Conservation (phyloP, 2,888 invertebrate genomes). For the Saturnia pavonia region DNA sequence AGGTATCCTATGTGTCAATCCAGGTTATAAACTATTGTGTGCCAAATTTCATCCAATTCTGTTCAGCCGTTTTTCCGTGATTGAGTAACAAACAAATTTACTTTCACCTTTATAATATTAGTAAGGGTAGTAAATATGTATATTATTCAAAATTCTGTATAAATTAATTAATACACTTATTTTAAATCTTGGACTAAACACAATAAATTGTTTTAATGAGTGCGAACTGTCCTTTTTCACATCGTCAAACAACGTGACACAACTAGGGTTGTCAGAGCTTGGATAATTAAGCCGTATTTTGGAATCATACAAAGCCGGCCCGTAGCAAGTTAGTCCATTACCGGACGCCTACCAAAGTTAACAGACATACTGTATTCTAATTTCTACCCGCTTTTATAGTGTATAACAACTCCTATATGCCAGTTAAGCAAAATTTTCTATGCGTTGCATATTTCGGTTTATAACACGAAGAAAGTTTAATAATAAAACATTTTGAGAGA, state of each 20-base stretch:
- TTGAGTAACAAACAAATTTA: too few relatives aligned
- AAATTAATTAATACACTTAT: background rate
- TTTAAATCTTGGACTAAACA: background rate
- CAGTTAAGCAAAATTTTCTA: background rate
- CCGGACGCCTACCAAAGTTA: slow-evolving; percentile 37
- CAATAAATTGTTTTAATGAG: slow-evolving; percentile 24
- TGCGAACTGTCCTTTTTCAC: slow-evolving; percentile 42
- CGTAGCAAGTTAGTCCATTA: slow-evolving; percentile 59
- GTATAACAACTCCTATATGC: background rate
- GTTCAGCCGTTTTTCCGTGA: too few relatives aligned
- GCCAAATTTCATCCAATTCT: too few relatives aligned
- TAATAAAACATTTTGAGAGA: background rate
- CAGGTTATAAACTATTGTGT: too few relatives aligned
- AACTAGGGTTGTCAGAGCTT: slow-evolving; percentile 43
- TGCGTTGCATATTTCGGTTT: background rate
- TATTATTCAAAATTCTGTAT: too few relatives aligned
- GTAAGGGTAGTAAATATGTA: too few relatives aligned
- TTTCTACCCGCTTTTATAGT: slow-evolving; percentile 14
- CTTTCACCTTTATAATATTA: too few relatives aligned
- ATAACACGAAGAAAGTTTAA: background rate
- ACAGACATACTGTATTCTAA: slow-evolving; percentile 19
- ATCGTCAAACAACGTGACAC: slow-evolving; percentile 39
- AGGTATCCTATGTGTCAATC: too few relatives aligned
- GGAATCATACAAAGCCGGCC: slow-evolving; percentile 55
- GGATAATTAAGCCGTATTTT: slow-evolving; percentile 66